These are phyloP conservation scores for Eumaeus atala DNA, from an alignment of 1,140 invertebrate species.

Conservation along the genomic window DNA sequence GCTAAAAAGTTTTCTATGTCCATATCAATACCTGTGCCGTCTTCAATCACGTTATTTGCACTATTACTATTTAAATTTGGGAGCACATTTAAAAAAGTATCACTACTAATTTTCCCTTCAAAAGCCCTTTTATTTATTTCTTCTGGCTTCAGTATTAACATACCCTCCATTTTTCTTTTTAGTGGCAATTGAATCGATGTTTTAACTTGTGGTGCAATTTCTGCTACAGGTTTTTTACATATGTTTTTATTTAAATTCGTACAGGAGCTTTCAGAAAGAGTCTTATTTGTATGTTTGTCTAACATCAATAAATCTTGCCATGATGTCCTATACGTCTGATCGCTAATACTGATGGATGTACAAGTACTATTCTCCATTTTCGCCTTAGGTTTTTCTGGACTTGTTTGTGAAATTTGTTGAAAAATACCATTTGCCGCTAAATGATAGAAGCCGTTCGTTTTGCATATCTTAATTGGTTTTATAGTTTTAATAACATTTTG, in stretches of 20 bases:
- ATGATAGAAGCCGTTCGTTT: constrained; percentile 47
- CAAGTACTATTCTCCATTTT: neutral
- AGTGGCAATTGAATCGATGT: constrained; percentile 17
- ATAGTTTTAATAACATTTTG: constrained; percentile 22
- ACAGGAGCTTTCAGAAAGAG: neutral
- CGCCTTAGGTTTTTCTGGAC: neutral
- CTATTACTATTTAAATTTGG: neutral
- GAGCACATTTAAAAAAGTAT: too few relatives aligned
- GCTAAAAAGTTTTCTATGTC: constrained; percentile 48
- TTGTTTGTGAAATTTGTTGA: constrained; percentile 25
- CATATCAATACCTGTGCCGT: constrained; percentile 19
- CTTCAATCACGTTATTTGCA: constrained; percentile 2
- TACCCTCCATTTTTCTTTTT: constrained; percentile 31
- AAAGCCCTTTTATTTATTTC: constrained; percentile 57
- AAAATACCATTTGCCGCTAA: constrained; percentile 31
- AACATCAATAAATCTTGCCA: too few relatives aligned
- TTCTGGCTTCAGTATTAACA: constrained; percentile 62
- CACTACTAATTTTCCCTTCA: constrained; percentile 20
- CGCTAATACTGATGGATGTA: too few relatives aligned
- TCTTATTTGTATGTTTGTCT: neutral
- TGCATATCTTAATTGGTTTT: constrained; percentile 55
- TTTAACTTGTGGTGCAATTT: constrained; percentile 43
- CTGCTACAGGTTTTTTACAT: constrained; percentile 30
- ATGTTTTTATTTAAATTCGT: neutral
- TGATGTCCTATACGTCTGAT: too few relatives aligned